Conservation (phyloP, 1,140 invertebrate species). For the Cydia amplana region DNA sequence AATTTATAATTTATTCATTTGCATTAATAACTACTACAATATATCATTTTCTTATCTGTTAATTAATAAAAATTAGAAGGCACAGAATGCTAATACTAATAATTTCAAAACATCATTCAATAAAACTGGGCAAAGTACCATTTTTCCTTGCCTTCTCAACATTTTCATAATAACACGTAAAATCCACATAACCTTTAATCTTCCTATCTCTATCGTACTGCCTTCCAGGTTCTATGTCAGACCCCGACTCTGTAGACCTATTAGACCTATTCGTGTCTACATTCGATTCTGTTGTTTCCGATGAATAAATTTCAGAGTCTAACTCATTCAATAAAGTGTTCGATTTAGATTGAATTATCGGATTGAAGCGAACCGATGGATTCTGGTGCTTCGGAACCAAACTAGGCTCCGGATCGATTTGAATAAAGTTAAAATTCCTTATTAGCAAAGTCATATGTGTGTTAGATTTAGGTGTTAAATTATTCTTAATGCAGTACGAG, state of each 20-base stretch:
- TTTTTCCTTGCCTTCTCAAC: conserved; percentile 82
- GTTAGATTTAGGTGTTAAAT: conserved; percentile 73
- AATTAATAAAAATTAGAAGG: too few species aligned
- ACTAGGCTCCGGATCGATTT: conserved; percentile 80
- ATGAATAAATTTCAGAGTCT: conserved; percentile 63
- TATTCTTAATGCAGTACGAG: conserved; percentile 86
- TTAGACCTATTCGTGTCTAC: conserved; percentile 67
- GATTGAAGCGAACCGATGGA: conserved; percentile 81
- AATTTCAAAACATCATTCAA: conserved; percentile 49
- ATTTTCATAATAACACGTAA: conserved; percentile 89
- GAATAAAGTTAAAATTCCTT: conserved; percentile 91
- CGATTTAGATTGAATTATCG: conserved; percentile 80
- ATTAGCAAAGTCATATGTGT: conserved; percentile 87
- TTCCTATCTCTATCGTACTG: conserved; percentile 81
- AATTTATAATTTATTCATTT: too few species aligned
- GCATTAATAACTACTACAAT: too few species aligned
- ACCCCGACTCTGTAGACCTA: conserved; percentile 62
- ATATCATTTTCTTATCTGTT: too few species aligned
- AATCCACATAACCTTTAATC: conserved; percentile 92
- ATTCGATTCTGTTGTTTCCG: conserved; percentile 55
- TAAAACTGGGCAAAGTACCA: conserved; percentile 81
- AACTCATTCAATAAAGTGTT: conserved; percentile 67
- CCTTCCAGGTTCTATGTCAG: conserved; percentile 73
- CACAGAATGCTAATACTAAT: neutral
- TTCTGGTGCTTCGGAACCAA: conserved; percentile 50